Evolutionary conservation across 2,888 invertebrate species (phyloP).

Genomic region (Calameuta pallipes): DNA sequence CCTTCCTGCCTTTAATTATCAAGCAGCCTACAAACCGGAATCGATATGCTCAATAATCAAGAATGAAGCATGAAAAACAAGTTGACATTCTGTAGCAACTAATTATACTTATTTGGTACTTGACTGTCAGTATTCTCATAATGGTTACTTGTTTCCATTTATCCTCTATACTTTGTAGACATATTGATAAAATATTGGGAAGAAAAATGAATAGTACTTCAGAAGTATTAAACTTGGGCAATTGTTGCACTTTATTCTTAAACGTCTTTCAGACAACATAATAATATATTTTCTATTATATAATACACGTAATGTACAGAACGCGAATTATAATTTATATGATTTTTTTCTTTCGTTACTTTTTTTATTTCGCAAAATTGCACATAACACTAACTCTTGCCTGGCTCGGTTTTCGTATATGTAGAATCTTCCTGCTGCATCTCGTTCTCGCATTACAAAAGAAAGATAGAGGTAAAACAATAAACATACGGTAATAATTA

Average conservation of each 20-base stretch:
- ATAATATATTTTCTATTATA: constrained; percentile 18
- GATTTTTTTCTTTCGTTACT: constrained; percentile 6
- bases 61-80: neutral
- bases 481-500: neutral
- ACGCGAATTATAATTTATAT: constrained; percentile 11
- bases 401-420: constrained; percentile 24
- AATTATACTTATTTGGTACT: neutral
- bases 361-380: constrained; percentile 15
- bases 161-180: neutral
- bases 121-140: neutral
- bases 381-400: constrained; percentile 14
- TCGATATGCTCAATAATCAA: neutral
- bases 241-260: constrained; percentile 26
- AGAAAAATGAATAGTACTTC: neutral
- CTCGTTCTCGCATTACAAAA: constrained; percentile 13
- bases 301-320: constrained; percentile 21
- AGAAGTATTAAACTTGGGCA: constrained; percentile 13
- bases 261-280: constrained; percentile 15
- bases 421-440: constrained; percentile 12
- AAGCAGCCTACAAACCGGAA: neutral
- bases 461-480: neutral
- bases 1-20: neutral
- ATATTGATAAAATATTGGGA: neutral
- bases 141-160: neutral
- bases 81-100: neutral